phyloP scores from a whole-genome alignment of 2,888 invertebrate genomes.

The Agonopterix alstromeriana region DNA sequence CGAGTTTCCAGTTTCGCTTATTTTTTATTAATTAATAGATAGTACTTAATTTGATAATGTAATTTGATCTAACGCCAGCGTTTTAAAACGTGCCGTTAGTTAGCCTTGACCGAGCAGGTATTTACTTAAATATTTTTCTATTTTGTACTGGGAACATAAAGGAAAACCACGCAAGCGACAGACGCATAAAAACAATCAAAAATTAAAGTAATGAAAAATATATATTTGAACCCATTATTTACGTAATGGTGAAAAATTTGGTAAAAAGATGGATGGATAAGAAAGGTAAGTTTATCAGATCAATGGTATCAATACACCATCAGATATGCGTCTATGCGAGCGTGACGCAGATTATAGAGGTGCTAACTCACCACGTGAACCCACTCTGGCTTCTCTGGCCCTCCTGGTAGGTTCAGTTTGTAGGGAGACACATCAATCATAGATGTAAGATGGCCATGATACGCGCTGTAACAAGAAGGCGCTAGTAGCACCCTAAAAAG shows the following conservation, averaged over 20 bases:
- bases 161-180: not conserved
- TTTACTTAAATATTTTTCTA: too few relatives aligned
- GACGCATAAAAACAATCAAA: not conserved
- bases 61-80: too few relatives aligned
- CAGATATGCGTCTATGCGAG: not conserved
- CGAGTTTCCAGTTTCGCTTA: too few relatives aligned
- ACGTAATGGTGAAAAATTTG: too few relatives aligned
- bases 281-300: not conserved
- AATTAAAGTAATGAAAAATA: too few relatives aligned
- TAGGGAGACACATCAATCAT: constrained; percentile 99
- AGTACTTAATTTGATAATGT: too few relatives aligned
- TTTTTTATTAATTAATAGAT: too few relatives aligned
- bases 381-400: constrained; percentile 88
- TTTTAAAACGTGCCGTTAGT: too few relatives aligned
- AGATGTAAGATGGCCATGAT: constrained; percentile 98
- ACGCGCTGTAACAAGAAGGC: constrained; percentile 90
- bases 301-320: not conserved
- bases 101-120: too few relatives aligned
- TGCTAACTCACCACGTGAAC: constrained; percentile 88
- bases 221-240: too few relatives aligned
- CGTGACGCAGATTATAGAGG: constrained; percentile 19
- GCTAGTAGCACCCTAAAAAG: constrained; percentile 70
- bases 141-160: too few relatives aligned
- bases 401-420: constrained; percentile 95
- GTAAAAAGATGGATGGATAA: too few relatives aligned